A percentile compares a stretch with the other conserved stretches of the same genome.
Conservation (phyloP, 2,888 invertebrate species). For the Neuroscelio doddi region DNA sequence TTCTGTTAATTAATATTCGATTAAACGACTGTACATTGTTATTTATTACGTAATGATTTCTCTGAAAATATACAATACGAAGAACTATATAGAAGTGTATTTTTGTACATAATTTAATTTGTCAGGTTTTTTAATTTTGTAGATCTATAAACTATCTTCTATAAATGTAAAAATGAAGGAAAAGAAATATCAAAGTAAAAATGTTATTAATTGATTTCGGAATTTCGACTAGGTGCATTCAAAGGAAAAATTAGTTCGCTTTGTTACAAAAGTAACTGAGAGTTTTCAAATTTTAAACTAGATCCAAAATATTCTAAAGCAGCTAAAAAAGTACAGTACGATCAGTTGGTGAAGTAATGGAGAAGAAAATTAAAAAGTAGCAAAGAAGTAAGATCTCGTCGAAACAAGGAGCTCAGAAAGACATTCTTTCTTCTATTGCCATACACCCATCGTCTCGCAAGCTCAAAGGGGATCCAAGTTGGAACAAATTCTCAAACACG, state of each 20-base stretch:
- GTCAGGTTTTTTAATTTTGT: neutral
- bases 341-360: constrained; percentile 12
- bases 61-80: too few relatives aligned
- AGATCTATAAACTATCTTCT: too few relatives aligned
- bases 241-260: too few relatives aligned
- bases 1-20: constrained; percentile 32
- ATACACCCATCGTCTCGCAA: constrained; percentile 15
- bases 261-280: constrained; percentile 17
- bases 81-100: too few relatives aligned
- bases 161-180: constrained; percentile 7
- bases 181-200: constrained; percentile 33
- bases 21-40: constrained; percentile 15
- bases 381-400: constrained; percentile 7
- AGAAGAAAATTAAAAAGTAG: constrained; percentile 43
- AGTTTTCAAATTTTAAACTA: constrained; percentile 33
- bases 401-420: constrained; percentile 40
- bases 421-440: constrained; percentile 48
- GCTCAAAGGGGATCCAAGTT: constrained; percentile 42
- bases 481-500: constrained; percentile 16
- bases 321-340: constrained; percentile 19
- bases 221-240: too few relatives aligned
- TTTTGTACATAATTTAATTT: neutral
- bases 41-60: too few relatives aligned
- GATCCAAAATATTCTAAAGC: constrained; percentile 27
- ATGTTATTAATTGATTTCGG: constrained; percentile 42